Percentiles rank a stretch among this genome's conserved stretches.
Evolutionary conservation across 1,140 invertebrate species (phyloP).

Genomic region (Panonychus citri): DNA sequence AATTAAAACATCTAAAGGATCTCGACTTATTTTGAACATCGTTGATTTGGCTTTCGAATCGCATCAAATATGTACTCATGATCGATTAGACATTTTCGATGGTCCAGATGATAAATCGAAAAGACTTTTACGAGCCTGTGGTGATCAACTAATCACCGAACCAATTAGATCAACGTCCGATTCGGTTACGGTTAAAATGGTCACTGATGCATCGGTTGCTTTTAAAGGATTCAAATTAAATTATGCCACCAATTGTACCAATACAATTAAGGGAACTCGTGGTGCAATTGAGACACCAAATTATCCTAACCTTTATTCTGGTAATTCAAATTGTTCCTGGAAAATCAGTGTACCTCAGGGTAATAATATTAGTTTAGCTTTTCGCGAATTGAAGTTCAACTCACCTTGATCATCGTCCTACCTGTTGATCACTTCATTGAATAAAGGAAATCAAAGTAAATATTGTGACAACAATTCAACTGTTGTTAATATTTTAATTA

Average conservation of each 20-base stretch:
- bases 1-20: slow-evolving; percentile 32
- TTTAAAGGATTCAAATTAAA: slow-evolving; percentile 43
- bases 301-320: slow-evolving; percentile 29
- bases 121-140: background rate
- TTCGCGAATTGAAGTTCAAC: slow-evolving; percentile 25
- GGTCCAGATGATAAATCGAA: background rate
- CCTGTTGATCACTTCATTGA: too few species aligned
- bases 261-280: slow-evolving; percentile 30
- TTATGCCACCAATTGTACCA: slow-evolving; percentile 36
- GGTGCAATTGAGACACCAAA: slow-evolving; percentile 42
- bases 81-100: slow-evolving; percentile 11
- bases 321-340: slow-evolving; percentile 33
- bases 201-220: slow-evolving; percentile 31
- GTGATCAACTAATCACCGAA: slow-evolving; percentile 13
- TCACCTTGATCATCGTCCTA: background rate
- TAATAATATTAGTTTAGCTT: slow-evolving; percentile 27
- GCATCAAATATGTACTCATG: slow-evolving; percentile 5
- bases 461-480: too few species aligned
- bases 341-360: slow-evolving; percentile 28
- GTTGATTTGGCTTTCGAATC: background rate
- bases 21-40: background rate
- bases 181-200: slow-evolving; percentile 36
- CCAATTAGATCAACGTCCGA: slow-evolving; percentile 29
- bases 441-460: too few species aligned
- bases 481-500: too few species aligned